Percentiles rank a stretch among this genome's conserved stretches.
phyloP scores from a whole-genome alignment of 2,113 vertebrate genomes.

The Pachyramphus minor region DNA sequence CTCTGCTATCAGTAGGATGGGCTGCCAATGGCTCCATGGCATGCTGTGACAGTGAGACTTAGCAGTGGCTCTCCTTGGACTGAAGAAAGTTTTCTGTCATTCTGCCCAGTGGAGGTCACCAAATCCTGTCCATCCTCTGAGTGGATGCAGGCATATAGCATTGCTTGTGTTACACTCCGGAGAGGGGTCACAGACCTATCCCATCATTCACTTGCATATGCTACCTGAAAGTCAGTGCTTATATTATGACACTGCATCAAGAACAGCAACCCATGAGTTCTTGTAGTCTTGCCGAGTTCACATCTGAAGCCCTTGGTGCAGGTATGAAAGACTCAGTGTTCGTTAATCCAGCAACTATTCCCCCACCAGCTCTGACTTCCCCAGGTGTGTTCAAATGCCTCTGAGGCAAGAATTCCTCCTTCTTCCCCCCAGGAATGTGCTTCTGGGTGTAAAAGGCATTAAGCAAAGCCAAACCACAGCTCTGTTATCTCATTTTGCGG shows the following conservation, averaged over 20 bases:
- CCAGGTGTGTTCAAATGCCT: neutral
- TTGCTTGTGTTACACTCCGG: neutral
- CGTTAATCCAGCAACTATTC: neutral
- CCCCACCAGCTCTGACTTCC: neutral
- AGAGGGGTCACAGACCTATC: neutral
- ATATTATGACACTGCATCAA: fast-evolving
- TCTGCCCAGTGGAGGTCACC: neutral
- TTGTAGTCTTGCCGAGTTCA: neutral
- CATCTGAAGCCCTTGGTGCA: fast-evolving
- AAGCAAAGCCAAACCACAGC: slow-evolving; percentile 28
- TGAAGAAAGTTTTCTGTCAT: neutral
- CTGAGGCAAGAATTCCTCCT: neutral
- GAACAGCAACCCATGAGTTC: neutral
- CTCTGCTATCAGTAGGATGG: neutral
- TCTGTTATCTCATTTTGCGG: neutral
- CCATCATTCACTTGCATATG: neutral
- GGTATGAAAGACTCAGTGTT: neutral
- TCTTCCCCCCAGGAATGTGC: neutral
- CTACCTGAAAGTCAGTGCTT: neutral
- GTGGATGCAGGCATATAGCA: neutral
- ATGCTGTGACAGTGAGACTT: neutral
- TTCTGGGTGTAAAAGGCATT: neutral
- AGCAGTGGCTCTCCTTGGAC: neutral
- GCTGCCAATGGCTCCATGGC: neutral
- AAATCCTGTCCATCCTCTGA: neutral